Evolutionary conservation across 53 echinoderm and acorn worm genomes (phyloP).

Genomic region (Echinarachnius parma): DNA sequence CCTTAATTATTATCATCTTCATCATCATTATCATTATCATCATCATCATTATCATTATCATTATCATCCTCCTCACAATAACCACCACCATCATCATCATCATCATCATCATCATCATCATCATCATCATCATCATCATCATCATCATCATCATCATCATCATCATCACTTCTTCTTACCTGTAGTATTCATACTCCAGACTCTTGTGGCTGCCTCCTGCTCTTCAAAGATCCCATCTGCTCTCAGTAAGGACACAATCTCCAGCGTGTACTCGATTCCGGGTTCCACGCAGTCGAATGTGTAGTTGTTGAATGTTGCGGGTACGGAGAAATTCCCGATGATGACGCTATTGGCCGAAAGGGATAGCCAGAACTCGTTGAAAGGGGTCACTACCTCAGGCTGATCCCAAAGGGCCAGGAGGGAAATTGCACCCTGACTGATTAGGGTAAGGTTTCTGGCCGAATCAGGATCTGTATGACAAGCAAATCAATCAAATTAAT

Average conservation of each 20-base stretch:
- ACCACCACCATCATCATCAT: too few relatives aligned
- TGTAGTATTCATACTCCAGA: not conserved
- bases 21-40: too few relatives aligned
- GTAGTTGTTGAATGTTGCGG: not conserved
- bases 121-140: not conserved
- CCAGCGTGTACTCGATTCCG: not conserved
- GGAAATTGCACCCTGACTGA: not conserved
- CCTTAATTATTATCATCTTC: too few relatives aligned
- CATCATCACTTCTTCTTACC: not conserved
- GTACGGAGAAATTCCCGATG: not conserved
- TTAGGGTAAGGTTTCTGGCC: not conserved
- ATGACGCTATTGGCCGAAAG: not conserved
- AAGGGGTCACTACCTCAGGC: not conserved
- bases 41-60: too few relatives aligned
- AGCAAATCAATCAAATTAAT: not conserved
- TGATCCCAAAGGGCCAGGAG: slow-evolving; percentile 10
- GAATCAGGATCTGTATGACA: slow-evolving; percentile 12
- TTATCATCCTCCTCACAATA: too few relatives aligned
- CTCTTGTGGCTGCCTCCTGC: not conserved
- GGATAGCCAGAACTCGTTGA: slow-evolving; percentile 5
- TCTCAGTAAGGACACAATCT: not conserved
- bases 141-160: not conserved
- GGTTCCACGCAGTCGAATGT: slow-evolving; percentile 8
- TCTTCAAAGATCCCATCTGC: slow-evolving; percentile 6
- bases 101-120: not conserved